Conservation (phyloP, 2,888 invertebrate genomes). For the Lithosia quadra region DNA sequence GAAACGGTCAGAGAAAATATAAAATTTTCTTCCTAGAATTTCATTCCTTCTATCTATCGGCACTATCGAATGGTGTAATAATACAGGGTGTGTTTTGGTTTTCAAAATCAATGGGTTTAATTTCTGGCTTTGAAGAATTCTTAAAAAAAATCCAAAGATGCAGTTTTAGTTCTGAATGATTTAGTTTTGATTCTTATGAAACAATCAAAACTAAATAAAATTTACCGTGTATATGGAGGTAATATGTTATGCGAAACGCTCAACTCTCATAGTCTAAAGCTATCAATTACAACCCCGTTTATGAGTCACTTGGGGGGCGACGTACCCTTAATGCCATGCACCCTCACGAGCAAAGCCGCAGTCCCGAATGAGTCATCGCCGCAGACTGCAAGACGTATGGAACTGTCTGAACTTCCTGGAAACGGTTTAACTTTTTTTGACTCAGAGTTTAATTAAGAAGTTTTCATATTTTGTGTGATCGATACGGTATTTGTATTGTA, state of each 20-base stretch:
- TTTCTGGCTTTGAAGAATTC: too few relatives aligned
- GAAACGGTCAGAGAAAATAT: too few relatives aligned
- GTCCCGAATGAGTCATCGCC: slow-evolving; percentile 50
- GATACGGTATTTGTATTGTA: not conserved
- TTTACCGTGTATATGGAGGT: too few relatives aligned
- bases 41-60: too few relatives aligned
- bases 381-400: slow-evolving; percentile 46
- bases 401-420: slow-evolving; percentile 32
- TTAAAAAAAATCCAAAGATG: too few relatives aligned
- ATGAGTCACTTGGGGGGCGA: slow-evolving; percentile 60
- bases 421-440: slow-evolving; percentile 26
- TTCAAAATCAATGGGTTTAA: too few relatives aligned
- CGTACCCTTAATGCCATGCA: slow-evolving; percentile 57
- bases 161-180: too few relatives aligned
- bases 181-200: too few relatives aligned
- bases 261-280: slow-evolving; percentile 14
- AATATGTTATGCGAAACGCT: slow-evolving; percentile 6
- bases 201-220: too few relatives aligned
- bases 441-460: slow-evolving; percentile 41
- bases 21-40: too few relatives aligned
- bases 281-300: slow-evolving; percentile 25
- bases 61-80: too few relatives aligned
- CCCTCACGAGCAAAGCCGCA: slow-evolving; percentile 47
- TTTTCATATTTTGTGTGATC: slow-evolving; percentile 8
- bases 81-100: too few relatives aligned